Evolutionary conservation across 2,113 vertebrate species (phyloP).

Genomic region (Solenodon paradoxus): DNA sequence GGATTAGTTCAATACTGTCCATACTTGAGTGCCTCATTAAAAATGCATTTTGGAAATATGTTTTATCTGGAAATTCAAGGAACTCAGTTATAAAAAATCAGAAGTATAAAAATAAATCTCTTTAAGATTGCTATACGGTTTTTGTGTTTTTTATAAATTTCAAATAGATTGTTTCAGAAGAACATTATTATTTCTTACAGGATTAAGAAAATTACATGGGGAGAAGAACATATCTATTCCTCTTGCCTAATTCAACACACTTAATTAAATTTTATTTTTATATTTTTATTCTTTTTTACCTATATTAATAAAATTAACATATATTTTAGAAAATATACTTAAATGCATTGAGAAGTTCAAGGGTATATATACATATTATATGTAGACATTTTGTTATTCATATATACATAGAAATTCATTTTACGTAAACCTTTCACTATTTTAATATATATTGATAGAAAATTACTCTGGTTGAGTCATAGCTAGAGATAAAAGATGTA

Average conservation of each 20-base stretch:
- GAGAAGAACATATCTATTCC: background rate
- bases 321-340: background rate
- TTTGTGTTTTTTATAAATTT: background rate
- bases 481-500: background rate
- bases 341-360: background rate
- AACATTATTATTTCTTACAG: background rate
- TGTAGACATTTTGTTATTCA: background rate
- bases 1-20: background rate
- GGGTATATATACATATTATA: background rate
- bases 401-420: background rate
- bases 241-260: background rate
- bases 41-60: background rate
- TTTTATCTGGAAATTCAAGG: background rate
- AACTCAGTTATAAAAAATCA: background rate
- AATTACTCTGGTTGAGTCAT: background rate
- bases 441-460: conserved; percentile 17
- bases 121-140: background rate
- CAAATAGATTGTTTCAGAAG: background rate
- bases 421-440: background rate
- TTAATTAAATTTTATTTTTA: background rate
- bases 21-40: background rate
- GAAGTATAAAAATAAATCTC: background rate
- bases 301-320: background rate
- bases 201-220: background rate
- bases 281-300: background rate